These are phyloP conservation scores for Girardia tigrina DNA, from an alignment of 2,888 invertebrate genomes.

Conservation along the genomic window DNA sequence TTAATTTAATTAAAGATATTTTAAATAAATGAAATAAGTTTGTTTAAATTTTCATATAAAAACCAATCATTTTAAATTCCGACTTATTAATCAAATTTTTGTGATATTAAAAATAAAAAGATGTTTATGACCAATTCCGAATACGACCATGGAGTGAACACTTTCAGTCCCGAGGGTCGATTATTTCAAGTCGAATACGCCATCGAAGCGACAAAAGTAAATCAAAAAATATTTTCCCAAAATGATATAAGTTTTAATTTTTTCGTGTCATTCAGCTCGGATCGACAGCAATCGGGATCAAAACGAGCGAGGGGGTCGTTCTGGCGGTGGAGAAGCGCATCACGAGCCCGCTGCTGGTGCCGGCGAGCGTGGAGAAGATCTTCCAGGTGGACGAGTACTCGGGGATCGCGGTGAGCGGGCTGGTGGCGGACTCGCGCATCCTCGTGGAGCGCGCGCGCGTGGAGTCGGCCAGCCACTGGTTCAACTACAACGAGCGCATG, in stretches of 20 bases:
- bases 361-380: slow-evolving; percentile 91
- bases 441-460: slow-evolving; percentile 81
- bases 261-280: no score
- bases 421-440: slow-evolving; percentile 92
- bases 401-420: slow-evolving; percentile 84
- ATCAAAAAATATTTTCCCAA: slow-evolving; percentile 27
- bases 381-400: slow-evolving; percentile 94
- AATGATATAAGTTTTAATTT: background rate
- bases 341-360: slow-evolving; percentile 86
- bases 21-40: no score
- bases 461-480: slow-evolving; percentile 82
- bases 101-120: background rate
- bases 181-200: slow-evolving; percentile 95
- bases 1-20: no score
- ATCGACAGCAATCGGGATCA: slow-evolving; percentile 92
- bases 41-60: no score
- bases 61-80: no score
- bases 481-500: slow-evolving; percentile 88
- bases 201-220: slow-evolving; percentile 87
- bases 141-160: slow-evolving; percentile 97
- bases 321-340: slow-evolving; percentile 93
- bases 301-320: slow-evolving; percentile 85
- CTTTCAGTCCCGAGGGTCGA: slow-evolving; percentile 95
- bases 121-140: slow-evolving; percentile 98
- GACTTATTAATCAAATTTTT: no score